These are phyloP conservation scores for Manis javanica DNA, from an alignment of 2,797 vertebrate genomes.

Conservation along the genomic window DNA sequence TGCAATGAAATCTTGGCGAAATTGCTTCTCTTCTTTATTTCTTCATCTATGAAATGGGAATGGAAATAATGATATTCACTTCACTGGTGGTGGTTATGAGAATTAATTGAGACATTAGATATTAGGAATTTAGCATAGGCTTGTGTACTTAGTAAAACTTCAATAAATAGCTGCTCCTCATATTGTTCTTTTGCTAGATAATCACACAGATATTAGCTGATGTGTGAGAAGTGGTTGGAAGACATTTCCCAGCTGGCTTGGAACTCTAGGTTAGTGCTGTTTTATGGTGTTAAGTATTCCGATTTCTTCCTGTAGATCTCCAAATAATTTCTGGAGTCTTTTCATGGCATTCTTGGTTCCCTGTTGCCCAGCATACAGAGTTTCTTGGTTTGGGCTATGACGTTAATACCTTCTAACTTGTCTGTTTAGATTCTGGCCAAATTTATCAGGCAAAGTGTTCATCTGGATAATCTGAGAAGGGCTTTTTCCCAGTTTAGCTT, in stretches of 20 bases:
- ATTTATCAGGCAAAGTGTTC: not conserved
- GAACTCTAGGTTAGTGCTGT: not conserved
- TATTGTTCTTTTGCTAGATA: not conserved
- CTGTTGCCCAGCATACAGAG: not conserved
- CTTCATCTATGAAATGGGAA: not conserved
- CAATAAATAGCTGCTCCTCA: not conserved
- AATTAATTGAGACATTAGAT: not conserved
- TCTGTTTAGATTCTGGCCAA: not conserved
- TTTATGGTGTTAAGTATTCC: not conserved
- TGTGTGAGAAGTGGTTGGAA: not conserved
- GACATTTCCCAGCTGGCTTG: not conserved
- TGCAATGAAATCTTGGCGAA: not conserved
- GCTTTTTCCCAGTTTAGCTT: not conserved
- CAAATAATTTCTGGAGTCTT: not conserved
- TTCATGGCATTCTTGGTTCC: not conserved
- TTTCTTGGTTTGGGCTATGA: not conserved
- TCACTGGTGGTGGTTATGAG: not conserved
- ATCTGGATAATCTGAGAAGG: not conserved
- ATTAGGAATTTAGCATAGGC: not conserved
- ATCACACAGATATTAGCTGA: not conserved
- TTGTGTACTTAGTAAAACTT: not conserved
- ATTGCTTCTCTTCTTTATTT: not conserved
- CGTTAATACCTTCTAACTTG: not conserved
- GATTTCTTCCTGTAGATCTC: not conserved
- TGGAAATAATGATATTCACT: not conserved